These are phyloP conservation scores for Ramphastos sulfuratus DNA, from an alignment of 2,113 vertebrate species.

Conservation along the genomic window DNA sequence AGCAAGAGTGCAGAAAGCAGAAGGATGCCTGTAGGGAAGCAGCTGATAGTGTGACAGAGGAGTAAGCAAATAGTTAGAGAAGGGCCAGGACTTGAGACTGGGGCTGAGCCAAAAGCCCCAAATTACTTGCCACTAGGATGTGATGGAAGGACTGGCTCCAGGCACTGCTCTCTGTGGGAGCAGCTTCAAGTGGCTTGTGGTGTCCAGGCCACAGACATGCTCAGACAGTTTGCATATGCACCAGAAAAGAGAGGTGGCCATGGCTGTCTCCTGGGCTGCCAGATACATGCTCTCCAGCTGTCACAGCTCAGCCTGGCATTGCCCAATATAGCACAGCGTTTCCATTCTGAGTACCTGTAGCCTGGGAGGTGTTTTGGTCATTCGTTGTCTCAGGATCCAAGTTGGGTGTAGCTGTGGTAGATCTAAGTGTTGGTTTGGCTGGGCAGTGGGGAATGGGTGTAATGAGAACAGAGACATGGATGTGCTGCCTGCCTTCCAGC, in stretches of 20 bases:
- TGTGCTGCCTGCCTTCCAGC: background rate
- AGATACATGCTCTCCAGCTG: background rate
- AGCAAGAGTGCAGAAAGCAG: background rate
- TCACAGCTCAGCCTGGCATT: background rate
- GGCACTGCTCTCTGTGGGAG: background rate
- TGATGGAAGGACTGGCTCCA: background rate
- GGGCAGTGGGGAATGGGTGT: accelerated
- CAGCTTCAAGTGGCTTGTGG: accelerated
- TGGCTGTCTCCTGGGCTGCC: background rate
- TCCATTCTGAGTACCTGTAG: background rate
- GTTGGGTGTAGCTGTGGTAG: background rate
- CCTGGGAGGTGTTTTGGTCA: background rate
- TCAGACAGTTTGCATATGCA: background rate
- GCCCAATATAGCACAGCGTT: background rate
- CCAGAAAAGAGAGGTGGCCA: background rate
- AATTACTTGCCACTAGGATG: background rate
- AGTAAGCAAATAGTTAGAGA: background rate
- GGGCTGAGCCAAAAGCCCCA: background rate
- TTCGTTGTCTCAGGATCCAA: background rate
- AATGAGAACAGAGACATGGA: background rate
- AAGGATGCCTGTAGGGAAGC: background rate
- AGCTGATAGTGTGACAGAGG: background rate
- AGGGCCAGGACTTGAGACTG: background rate
- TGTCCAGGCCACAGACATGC: accelerated
- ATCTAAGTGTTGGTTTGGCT: background rate